phyloP scores from a whole-genome alignment of 2,888 invertebrate genomes.

The Mechanitis mazaeus region DNA sequence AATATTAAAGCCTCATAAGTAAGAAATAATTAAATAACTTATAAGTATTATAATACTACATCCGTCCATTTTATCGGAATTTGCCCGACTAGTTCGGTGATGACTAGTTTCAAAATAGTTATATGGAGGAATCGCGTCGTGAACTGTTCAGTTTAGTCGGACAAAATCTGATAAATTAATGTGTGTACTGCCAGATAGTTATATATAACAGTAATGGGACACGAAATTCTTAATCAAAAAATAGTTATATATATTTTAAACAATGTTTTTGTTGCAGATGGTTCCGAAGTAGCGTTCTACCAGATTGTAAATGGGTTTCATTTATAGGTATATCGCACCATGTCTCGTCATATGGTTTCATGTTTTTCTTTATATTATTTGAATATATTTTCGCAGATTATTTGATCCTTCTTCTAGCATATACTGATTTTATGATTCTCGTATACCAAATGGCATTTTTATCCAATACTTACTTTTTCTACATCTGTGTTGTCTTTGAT shows the following conservation, averaged over 20 bases:
- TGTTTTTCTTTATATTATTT: background rate
- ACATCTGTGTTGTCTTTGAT: slow-evolving; percentile 55
- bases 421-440: slow-evolving; percentile 61
- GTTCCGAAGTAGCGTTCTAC: slow-evolving; percentile 66
- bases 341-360: too few relatives aligned
- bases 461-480: slow-evolving; percentile 51
- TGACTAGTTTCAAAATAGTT: too few relatives aligned
- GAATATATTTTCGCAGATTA: slow-evolving; percentile 52
- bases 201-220: too few relatives aligned
- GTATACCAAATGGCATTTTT: slow-evolving; percentile 72
- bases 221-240: background rate
- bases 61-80: too few relatives aligned
- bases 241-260: background rate
- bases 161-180: too few relatives aligned
- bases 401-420: slow-evolving; percentile 56
- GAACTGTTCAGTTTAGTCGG: too few relatives aligned
- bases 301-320: slow-evolving; percentile 56
- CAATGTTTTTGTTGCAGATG: slow-evolving; percentile 45
- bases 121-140: too few relatives aligned
- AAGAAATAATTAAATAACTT: slow-evolving; percentile 2
- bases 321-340: slow-evolving; percentile 48
- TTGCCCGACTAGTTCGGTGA: too few relatives aligned
- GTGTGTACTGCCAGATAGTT: too few relatives aligned
- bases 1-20: slow-evolving; percentile 59
- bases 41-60: too few relatives aligned